A percentile compares a stretch with the other conserved stretches of the same genome.
phyloP scores from a whole-genome alignment of 2,797 vertebrate species.

The Xenentodon cancila region DNA sequence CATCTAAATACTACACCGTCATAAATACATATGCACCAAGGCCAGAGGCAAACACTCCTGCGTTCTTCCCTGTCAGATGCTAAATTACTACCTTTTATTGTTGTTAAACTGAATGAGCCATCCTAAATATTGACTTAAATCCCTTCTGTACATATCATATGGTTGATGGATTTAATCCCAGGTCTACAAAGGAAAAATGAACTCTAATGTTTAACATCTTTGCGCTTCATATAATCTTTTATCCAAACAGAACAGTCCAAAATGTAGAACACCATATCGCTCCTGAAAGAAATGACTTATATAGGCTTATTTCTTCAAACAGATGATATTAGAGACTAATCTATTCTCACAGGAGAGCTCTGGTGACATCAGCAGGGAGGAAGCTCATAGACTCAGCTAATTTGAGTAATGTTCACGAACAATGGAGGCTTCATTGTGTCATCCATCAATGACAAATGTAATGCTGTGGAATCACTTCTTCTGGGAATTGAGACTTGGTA shows the following conservation, averaged over 20 bases:
- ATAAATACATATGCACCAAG: no score
- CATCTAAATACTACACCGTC: no score
- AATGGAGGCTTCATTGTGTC: slow-evolving; percentile 52
- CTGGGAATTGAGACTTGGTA: slow-evolving; percentile 41
- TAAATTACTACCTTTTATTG: no score
- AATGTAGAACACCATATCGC: slow-evolving; percentile 15
- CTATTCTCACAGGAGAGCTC: slow-evolving; percentile 33
- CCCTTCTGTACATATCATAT: no score
- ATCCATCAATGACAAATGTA: slow-evolving; percentile 64
- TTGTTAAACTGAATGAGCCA: no score
- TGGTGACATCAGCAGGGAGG: slow-evolving; percentile 43
- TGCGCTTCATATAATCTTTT: slow-evolving; percentile 12
- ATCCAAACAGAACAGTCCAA: slow-evolving; percentile 29
- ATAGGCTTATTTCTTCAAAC: slow-evolving; percentile 49
- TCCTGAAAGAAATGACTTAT: slow-evolving; percentile 34
- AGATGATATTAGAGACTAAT: slow-evolving; percentile 55
- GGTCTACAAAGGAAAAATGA: slow-evolving; percentile 19
- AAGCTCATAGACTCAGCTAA: slow-evolving; percentile 51
- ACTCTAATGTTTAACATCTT: no score
- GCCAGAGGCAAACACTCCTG: no score
- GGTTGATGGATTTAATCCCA: no score
- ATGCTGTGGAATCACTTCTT: slow-evolving; percentile 35
- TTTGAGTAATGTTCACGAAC: slow-evolving; percentile 63
- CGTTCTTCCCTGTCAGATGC: no score
- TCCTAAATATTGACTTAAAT: no score